Evolutionary conservation across 2,797 vertebrate species (phyloP), one percentile per base, ranked within the genome.

Genomic region (Aldrovandia affinis): DNA sequence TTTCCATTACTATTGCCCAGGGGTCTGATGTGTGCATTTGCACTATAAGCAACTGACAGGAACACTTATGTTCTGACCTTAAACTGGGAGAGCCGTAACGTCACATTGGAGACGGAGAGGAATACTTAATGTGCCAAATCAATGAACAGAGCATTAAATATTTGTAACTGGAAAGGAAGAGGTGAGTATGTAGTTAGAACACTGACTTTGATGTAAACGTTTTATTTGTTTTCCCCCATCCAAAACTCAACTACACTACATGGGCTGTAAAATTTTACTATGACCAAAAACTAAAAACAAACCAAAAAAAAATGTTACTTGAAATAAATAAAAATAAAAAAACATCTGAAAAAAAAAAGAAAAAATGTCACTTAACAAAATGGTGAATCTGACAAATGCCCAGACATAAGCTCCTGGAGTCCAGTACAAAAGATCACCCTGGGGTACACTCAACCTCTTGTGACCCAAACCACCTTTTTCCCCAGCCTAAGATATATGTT

Each of bases 321-420:
- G 95, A 96, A 95, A 61, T 96, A 96, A 95, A 96, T 96, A 95
- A 94, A 95, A 96, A 94, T 94, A 94, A 95, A 96, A 95, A 91
- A 86, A 88, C 83, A 47, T 91, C 90, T 95, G 92, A 94, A 95
- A 96, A 86, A 81, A 61, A 94, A 95, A 95, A 95, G 83, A 95
- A 96, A 94, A 95, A 94, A 94, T 95, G 96, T 94, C 92, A 95
- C 88, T 96, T 95, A 95, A 96, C 97, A 97, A 97, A 97, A 98
- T 96, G 96, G 96, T 97, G 95, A 95, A 93, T 94, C 90, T 92
- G 92, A 94, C 94, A 95, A 95, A 95, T 94, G 93, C 93, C 93
- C 83, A 89, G 93, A 94, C 68, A 87, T 89, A 92, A 86, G 57
- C 93, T 94, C 92, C 92, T 94, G 82, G 82, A 92, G 87, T 91